These are phyloP conservation scores for Gonioctena quinquepunctata DNA, from an alignment of 1,140 invertebrate species.

Conservation along the genomic window DNA sequence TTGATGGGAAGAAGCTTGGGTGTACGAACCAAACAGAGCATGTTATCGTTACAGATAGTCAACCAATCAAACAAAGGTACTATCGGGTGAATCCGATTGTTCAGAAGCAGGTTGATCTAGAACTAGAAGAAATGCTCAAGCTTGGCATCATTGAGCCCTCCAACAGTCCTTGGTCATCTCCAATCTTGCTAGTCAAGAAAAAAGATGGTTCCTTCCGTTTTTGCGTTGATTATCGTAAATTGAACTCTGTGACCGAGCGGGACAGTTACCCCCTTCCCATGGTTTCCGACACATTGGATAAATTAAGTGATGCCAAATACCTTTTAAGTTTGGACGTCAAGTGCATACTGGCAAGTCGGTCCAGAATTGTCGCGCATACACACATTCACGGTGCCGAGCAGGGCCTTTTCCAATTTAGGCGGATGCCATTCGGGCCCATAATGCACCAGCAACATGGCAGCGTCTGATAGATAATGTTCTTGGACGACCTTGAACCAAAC, in stretches of 20 bases:
- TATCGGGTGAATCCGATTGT: constrained; percentile 31
- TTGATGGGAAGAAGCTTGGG: constrained; percentile 28
- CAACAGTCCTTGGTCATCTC: constrained; percentile 39
- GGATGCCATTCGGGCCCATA: constrained; percentile 46
- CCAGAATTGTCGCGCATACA: constrained; percentile 36
- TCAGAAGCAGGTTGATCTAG: constrained; percentile 29
- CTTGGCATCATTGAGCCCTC: constrained; percentile 37
- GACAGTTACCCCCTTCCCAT: constrained; percentile 32
- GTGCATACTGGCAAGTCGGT: constrained; percentile 49
- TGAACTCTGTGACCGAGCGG: constrained; percentile 48
- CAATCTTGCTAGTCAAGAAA: constrained; percentile 43
- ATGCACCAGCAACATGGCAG: background rate
- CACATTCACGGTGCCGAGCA: constrained; percentile 55
- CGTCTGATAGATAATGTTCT: constrained; percentile 25
- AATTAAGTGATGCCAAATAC: constrained; percentile 40
- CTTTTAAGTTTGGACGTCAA: constrained; percentile 44
- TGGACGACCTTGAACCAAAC: constrained; percentile 29
- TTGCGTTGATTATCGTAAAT: constrained; percentile 20
- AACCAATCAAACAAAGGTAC: constrained; percentile 40
- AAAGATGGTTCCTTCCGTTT: constrained; percentile 32
- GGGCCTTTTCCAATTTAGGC: constrained; percentile 53
- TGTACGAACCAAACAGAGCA: constrained; percentile 34
- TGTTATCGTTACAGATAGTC: constrained; percentile 37
- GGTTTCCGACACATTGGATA: constrained; percentile 34
- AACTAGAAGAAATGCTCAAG: constrained; percentile 37